These are phyloP conservation scores for Oligia fasciuncula DNA, from an alignment of 2,888 invertebrate species.

Conservation along the genomic window DNA sequence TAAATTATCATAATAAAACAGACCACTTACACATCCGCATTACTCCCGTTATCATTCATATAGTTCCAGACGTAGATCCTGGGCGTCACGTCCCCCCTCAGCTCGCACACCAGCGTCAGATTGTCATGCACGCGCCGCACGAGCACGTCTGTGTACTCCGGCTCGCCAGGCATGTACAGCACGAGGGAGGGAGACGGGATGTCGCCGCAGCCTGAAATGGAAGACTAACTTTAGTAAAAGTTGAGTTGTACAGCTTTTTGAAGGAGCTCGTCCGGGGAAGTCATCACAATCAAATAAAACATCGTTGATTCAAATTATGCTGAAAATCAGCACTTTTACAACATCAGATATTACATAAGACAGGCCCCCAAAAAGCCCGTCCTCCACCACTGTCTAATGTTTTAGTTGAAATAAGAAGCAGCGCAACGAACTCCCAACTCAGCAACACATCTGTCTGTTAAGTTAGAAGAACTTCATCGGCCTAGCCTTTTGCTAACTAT, in stretches of 20 bases:
- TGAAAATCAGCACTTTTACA: no score
- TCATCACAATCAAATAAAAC: background rate
- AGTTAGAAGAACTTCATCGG: no score
- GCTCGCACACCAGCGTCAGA: constrained; percentile 83
- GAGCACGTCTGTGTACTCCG: constrained; percentile 84
- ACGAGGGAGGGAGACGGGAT: constrained; percentile 71
- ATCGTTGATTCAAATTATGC: no score
- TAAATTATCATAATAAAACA: background rate
- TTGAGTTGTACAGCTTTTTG: background rate
- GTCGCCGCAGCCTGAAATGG: constrained; percentile 57
- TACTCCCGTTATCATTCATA: constrained; percentile 73
- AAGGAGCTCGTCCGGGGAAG: background rate
- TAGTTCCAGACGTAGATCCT: constrained; percentile 84
- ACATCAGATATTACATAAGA: no score
- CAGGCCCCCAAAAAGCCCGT: no score
- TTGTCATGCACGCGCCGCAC: constrained; percentile 80
- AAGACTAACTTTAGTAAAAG: background rate
- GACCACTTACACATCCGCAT: constrained; percentile 70
- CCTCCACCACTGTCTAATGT: no score
- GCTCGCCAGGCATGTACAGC: constrained; percentile 81
- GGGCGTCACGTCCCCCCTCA: constrained; percentile 72
- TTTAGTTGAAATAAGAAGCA: no score
- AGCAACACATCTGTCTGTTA: no score
- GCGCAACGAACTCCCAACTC: no score
- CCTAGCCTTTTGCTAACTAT: no score